These are phyloP conservation scores for Copidosoma floridanum DNA, from an alignment of 1,140 invertebrate species.

Conservation along the genomic window DNA sequence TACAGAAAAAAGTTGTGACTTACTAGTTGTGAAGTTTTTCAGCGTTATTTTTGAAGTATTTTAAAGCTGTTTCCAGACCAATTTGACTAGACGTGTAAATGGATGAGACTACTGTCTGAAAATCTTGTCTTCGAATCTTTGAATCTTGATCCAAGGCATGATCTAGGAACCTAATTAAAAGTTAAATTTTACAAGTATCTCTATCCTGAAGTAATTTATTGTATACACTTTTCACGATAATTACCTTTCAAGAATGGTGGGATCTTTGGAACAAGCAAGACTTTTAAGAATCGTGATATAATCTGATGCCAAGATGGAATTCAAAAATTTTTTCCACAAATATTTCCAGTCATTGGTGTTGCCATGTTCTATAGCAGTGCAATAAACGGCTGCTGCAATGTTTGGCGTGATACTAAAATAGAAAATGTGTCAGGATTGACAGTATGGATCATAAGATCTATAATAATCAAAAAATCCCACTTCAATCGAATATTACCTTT, in stretches of 20 bases:
- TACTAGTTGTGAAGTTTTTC: conserved; percentile 48
- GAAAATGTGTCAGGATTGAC: too few species aligned
- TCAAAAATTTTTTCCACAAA: conserved; percentile 70
- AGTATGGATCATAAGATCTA: too few species aligned
- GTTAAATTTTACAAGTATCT: not conserved
- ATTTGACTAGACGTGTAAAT: conserved; percentile 39
- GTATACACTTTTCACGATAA: not conserved
- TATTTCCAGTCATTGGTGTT: conserved; percentile 76
- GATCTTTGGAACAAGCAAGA: conserved; percentile 66
- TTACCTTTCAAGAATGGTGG: conserved; percentile 52
- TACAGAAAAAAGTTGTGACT: conserved; percentile 37
- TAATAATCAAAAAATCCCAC: too few species aligned
- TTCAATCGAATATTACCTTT: not conserved
- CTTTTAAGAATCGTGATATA: conserved; percentile 63
- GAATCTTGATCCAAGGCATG: conserved; percentile 55
- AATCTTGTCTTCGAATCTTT: conserved; percentile 72
- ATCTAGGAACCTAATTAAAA: conserved; percentile 60
- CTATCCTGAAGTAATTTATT: conserved; percentile 7
- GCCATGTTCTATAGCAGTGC: conserved; percentile 72
- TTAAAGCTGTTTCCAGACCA: conserved; percentile 27
- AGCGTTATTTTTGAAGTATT: conserved; percentile 4
- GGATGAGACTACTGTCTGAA: conserved; percentile 59
- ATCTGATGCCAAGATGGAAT: conserved; percentile 69
- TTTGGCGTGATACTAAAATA: conserved; percentile 6
- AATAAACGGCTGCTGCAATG: conserved; percentile 66